Evolutionary conservation across 2,888 invertebrate genomes (phyloP).

Genomic region (Phytoseiulus persimilis): DNA sequence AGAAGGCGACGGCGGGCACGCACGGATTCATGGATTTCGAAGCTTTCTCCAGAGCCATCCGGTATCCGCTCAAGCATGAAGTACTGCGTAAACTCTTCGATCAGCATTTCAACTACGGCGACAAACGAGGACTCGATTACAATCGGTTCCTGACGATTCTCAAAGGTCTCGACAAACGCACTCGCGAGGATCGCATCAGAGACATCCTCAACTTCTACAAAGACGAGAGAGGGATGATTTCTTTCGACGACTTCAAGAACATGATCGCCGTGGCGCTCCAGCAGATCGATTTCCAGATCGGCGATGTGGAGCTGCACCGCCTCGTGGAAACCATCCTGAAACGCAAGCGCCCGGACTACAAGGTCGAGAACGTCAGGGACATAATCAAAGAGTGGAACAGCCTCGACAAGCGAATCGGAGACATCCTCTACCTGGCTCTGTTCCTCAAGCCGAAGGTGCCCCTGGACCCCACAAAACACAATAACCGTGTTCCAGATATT

Average conservation of each 20-base stretch:
- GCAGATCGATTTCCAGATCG: constrained; percentile 21
- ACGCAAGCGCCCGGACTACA: neutral
- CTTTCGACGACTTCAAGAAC: constrained; percentile 22
- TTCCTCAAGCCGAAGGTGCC: neutral
- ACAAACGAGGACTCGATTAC: constrained; percentile 10
- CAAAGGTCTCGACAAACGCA: neutral
- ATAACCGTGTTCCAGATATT: neutral
- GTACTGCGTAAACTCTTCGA: neutral
- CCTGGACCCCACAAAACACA: neutral
- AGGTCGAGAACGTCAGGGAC: neutral
- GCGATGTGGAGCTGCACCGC: neutral
- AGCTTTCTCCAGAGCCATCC: neutral
- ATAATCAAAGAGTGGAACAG: constrained; percentile 10
- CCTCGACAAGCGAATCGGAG: neutral
- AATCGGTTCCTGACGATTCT: neutral
- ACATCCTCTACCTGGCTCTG: neutral
- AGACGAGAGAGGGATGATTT: neutral
- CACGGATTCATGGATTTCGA: neutral
- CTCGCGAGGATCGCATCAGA: neutral
- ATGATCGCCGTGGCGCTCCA: neutral
- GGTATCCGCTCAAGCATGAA: neutral
- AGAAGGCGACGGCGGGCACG: neutral
- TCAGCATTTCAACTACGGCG: neutral
- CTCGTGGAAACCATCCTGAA: constrained; percentile 15
- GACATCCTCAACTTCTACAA: neutral